Evolutionary conservation across 2,797 vertebrate species (phyloP), one percentile per base, ranked within the genome.

Genomic region (Malacoctenus gilli): DNA sequence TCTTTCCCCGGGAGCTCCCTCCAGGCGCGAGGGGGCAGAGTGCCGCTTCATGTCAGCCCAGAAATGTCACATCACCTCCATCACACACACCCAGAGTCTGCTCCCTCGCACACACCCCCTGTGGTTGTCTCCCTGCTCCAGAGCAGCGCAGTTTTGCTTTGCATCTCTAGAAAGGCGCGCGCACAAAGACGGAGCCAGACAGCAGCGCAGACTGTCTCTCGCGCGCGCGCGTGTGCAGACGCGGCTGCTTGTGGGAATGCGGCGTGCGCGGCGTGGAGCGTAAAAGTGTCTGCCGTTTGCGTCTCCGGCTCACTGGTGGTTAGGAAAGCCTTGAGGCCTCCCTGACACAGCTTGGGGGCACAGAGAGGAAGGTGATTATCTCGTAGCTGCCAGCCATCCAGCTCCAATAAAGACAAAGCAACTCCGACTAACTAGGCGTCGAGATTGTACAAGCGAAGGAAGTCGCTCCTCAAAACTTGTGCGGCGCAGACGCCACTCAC

Each of bases 311-410:
- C 72, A 59, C 58, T 70, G 75, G 69, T 68, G 69, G 68, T 63
- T 63, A 56, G 77, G 72, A 80, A 28, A 82, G 81, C 86, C 89
- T 82, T 68, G 53, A 78, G 84, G 87, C 80, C 83, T 88, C 79
- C 77, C 84, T 91, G 81, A 85, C 79, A 81, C 82, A 62, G 87
- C 84, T 86, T 53, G 75, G 59, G 87, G 88, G 84, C 84, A 83
- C 79, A 61, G 61, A 71, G 85, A 79, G 85, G 84, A 86, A 89
- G 89, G 84, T 91, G 89, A 92, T 92, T 92, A 92, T 92, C 88
- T 91, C 85, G 57, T 90, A 87, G 90, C 90, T 91, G 85, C 86
- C 82, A 91, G 88, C 89, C 61, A 91, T 86, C 72, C 79, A 82
- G 83, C 84, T 79, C 62, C 78, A 75, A 82, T 82, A 67, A 83